Evolutionary conservation across 2,797 vertebrate genomes (phyloP).

Genomic region (Arctocebus calabarensis): DNA sequence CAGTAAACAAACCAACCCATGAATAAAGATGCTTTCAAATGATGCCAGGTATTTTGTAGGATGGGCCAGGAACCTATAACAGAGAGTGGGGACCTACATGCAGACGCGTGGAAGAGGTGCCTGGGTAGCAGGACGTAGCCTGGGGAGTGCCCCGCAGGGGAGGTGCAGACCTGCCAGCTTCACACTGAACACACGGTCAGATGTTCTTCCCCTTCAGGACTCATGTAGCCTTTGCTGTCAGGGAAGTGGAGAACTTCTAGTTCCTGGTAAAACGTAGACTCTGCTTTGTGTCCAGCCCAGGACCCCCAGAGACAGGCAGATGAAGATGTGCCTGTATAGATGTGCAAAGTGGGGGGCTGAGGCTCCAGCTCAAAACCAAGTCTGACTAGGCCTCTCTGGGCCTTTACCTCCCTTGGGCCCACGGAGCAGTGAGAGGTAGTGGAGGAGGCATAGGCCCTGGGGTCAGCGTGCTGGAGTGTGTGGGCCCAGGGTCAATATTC

Average conservation of each 20-base stretch:
- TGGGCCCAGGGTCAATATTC: neutral
- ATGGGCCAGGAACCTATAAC: neutral
- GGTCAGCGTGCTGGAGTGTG: too few relatives aligned
- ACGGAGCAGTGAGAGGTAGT: accelerated
- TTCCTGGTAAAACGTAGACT: neutral
- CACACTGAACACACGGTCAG: accelerated
- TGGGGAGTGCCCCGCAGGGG: neutral
- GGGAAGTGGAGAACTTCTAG: neutral
- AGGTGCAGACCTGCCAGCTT: neutral
- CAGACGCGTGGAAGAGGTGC: neutral
- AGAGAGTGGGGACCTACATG: too few relatives aligned
- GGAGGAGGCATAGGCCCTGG: neutral
- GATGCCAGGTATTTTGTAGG: neutral
- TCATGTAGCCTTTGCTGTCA: neutral
- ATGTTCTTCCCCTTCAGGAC: neutral
- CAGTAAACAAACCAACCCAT: neutral
- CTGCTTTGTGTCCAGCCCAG: neutral
- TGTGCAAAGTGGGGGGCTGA: neutral
- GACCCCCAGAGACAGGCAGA: neutral
- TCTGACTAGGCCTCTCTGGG: neutral
- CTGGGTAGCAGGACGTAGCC: neutral
- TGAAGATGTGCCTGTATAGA: neutral
- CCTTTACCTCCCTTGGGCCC: neutral
- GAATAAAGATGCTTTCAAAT: neutral
- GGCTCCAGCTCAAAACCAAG: neutral